Percentiles rank a stretch among this genome's conserved stretches.
Conservation (phyloP, 2,113 vertebrate species). For the Melospiza georgiana region DNA sequence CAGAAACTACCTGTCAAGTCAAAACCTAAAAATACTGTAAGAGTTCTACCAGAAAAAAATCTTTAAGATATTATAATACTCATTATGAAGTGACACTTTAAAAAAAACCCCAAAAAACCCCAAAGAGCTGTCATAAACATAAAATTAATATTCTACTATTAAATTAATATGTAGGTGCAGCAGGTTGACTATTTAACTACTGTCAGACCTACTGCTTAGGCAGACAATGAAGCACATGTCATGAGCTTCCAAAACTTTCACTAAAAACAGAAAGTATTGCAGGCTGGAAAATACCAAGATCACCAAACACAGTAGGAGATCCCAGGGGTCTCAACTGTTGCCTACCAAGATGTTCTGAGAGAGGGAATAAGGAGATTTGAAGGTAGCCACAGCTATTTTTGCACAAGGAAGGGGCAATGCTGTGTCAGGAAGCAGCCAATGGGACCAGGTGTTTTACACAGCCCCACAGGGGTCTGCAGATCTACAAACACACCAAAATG, state of each 20-base stretch:
- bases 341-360: neutral
- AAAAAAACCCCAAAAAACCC: neutral
- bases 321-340: neutral
- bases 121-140: neutral
- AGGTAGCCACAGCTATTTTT: neutral
- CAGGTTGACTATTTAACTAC: neutral
- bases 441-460: neutral
- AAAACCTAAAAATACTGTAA: neutral
- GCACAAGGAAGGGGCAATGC: neutral
- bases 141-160: neutral
- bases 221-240: neutral
- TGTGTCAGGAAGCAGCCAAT: rapidly evolving
- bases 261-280: neutral
- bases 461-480: rapidly evolving
- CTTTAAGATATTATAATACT: neutral
- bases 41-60: neutral
- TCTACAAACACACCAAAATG: neutral
- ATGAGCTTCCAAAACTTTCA: neutral
- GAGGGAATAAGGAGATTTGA: neutral
- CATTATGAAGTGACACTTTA: neutral
- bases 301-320: neutral
- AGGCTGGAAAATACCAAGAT: neutral
- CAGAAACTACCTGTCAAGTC: neutral
- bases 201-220: neutral
- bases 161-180: neutral